phyloP scores from a whole-genome alignment of 2,113 vertebrate species.

The Laticauda laticaudata region DNA sequence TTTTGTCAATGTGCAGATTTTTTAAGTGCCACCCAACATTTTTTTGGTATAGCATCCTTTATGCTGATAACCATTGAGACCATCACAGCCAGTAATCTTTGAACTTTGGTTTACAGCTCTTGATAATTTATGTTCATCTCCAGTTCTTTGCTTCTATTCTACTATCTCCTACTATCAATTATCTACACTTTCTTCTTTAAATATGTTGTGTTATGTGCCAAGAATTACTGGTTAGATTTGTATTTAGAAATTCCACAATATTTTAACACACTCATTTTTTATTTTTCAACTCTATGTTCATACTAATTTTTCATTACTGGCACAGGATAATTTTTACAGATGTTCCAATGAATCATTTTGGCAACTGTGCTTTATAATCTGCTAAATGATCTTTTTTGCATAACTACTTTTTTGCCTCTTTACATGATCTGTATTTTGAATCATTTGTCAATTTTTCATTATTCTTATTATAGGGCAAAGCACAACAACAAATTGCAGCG shows the following conservation, averaged over 20 bases:
- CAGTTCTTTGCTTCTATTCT: background rate
- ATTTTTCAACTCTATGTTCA: background rate
- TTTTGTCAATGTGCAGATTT: background rate
- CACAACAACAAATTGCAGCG: background rate
- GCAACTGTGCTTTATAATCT: background rate
- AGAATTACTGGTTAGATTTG: background rate
- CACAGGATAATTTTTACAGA: background rate
- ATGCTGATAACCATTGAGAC: background rate
- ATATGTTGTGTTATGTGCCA: background rate
- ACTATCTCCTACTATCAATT: background rate
- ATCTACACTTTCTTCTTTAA: background rate
- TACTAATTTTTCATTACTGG: background rate
- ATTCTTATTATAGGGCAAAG: background rate
- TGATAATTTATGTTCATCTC: background rate
- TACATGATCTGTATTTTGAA: background rate
- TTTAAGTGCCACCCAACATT: background rate
- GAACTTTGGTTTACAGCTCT: background rate
- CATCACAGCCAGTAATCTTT: background rate
- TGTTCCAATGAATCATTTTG: background rate
- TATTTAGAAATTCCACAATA: background rate
- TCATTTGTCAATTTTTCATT: background rate
- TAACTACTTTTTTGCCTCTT: background rate
- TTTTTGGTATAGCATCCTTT: background rate
- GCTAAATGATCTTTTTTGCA: background rate
- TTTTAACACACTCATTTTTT: background rate